These are phyloP conservation scores for Parnassius glacialis DNA, from an alignment of 2,888 invertebrate species.

Conservation along the genomic window DNA sequence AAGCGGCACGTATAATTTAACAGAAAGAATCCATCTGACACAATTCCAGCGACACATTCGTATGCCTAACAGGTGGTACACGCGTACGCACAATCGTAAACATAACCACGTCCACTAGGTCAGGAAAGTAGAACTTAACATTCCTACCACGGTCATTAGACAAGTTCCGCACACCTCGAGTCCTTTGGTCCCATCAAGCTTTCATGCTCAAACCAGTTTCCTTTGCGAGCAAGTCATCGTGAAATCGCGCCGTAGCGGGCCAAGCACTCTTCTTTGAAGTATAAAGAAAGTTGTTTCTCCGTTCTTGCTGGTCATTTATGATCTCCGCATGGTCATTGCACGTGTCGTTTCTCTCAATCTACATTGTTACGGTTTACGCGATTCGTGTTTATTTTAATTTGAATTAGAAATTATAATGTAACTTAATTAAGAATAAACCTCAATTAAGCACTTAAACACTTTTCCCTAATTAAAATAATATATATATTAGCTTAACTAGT, in stretches of 20 bases:
- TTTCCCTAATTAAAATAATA: too few species aligned
- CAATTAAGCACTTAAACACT: too few species aligned
- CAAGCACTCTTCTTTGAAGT: constrained; percentile 35
- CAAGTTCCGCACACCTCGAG: constrained; percentile 50
- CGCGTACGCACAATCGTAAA: constrained; percentile 23
- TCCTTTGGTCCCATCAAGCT: constrained; percentile 37
- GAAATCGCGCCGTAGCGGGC: constrained; percentile 60
- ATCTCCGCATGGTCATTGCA: constrained; percentile 22
- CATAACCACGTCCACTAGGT: constrained; percentile 41
- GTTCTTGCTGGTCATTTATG: constrained; percentile 31
- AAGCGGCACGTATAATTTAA: not conserved
- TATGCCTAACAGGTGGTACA: constrained; percentile 31
- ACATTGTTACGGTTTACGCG: not conserved
- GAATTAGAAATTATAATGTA: not conserved
- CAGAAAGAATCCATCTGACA: constrained; percentile 14
- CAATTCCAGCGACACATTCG: constrained; percentile 23
- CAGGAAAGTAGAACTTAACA: constrained; percentile 62
- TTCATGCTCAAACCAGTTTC: constrained; percentile 59
- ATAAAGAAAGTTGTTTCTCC: constrained; percentile 37
- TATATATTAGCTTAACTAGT: too few species aligned
- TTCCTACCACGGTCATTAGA: constrained; percentile 61
- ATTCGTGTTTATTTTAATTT: not conserved
- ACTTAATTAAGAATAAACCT: too few species aligned
- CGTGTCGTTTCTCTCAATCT: constrained; percentile 10
- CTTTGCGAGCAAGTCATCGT: constrained; percentile 60